Percentiles rank a stretch among this genome's conserved stretches.
phyloP scores from a whole-genome alignment of 2,888 invertebrate genomes.

The Muschampia plurimacula region DNA sequence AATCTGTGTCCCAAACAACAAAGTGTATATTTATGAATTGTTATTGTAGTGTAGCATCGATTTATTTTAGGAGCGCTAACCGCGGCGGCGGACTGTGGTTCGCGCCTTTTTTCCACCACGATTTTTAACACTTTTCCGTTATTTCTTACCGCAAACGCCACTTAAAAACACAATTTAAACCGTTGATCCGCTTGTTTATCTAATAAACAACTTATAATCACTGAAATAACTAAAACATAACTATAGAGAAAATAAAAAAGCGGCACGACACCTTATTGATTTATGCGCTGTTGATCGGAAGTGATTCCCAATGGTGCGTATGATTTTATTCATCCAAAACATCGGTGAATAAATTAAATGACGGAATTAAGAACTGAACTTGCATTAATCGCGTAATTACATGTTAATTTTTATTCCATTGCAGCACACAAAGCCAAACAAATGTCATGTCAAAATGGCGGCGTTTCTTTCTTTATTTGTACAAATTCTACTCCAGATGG shows the following conservation, averaged over 20 bases:
- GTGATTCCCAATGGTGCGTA: constrained; percentile 57
- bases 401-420: constrained; percentile 59
- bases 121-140: constrained; percentile 56
- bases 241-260: constrained; percentile 74
- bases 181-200: constrained; percentile 17
- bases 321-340: constrained; percentile 52
- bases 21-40: constrained; percentile 15
- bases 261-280: constrained; percentile 80
- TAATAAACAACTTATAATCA: constrained; percentile 27
- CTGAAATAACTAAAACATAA: constrained; percentile 58
- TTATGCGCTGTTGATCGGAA: constrained; percentile 64
- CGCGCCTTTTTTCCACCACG: constrained; percentile 77
- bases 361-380: constrained; percentile 57
- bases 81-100: constrained; percentile 59
- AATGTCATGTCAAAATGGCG: constrained; percentile 87
- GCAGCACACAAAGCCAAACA: constrained; percentile 84
- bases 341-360: constrained; percentile 51
- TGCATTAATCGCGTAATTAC: constrained; percentile 62
- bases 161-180: constrained; percentile 40
- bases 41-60: constrained; percentile 20
- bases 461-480: constrained; percentile 65
- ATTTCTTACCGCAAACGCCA: constrained; percentile 28
- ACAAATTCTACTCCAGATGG: constrained; percentile 66
- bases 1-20: constrained; percentile 7
- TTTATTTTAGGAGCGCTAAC: constrained; percentile 34